These are phyloP conservation scores for Macrostomum lignano DNA, from an alignment of 1,140 invertebrate species.

Conservation along the genomic window DNA sequence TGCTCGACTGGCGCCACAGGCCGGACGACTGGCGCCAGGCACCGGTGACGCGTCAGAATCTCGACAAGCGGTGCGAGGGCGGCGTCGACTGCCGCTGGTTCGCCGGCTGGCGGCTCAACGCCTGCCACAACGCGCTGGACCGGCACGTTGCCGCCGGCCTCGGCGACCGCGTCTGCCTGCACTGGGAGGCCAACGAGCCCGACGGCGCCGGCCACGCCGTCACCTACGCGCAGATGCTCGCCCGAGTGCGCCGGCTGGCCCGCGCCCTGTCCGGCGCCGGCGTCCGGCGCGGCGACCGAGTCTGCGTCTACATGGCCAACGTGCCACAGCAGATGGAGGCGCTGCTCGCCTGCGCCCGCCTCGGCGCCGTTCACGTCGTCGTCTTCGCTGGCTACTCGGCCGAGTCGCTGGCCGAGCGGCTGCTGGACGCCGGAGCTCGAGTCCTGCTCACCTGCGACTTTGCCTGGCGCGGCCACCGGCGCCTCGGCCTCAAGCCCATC, in stretches of 20 bases:
- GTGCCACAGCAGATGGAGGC: slow-evolving; percentile 65
- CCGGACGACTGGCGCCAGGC: too few species aligned
- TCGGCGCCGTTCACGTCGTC: slow-evolving; percentile 5
- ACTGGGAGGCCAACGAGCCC: slow-evolving; percentile 85
- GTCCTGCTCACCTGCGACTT: slow-evolving; percentile 28
- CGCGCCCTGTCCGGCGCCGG: slow-evolving; percentile 63
- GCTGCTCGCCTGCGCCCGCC: slow-evolving; percentile 7
- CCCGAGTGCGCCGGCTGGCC: slow-evolving; percentile 51
- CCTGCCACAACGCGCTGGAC: slow-evolving; percentile 76
- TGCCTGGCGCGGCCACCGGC: slow-evolving; percentile 59
- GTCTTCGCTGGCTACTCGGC: slow-evolving; percentile 22
- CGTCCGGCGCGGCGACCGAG: slow-evolving; percentile 56
- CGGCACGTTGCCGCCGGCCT: slow-evolving; percentile 51
- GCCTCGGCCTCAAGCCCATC: slow-evolving; percentile 51
- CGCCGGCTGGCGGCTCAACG: slow-evolving; percentile 66
- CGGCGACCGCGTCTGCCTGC: slow-evolving; percentile 65
- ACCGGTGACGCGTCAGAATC: too few species aligned
- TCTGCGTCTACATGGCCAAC: slow-evolving; percentile 94
- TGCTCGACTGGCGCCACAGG: too few species aligned
- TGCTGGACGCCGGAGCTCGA: slow-evolving; percentile 3
- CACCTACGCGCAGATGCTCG: slow-evolving; percentile 46
- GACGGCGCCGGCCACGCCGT: slow-evolving; percentile 56
- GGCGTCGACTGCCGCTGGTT: too few species aligned
- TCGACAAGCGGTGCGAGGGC: too few species aligned
- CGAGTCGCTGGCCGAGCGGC: slow-evolving; percentile 42